Evolutionary conservation across 2,888 invertebrate genomes (phyloP).

Genomic region (Hofmannophila pseudospretella): DNA sequence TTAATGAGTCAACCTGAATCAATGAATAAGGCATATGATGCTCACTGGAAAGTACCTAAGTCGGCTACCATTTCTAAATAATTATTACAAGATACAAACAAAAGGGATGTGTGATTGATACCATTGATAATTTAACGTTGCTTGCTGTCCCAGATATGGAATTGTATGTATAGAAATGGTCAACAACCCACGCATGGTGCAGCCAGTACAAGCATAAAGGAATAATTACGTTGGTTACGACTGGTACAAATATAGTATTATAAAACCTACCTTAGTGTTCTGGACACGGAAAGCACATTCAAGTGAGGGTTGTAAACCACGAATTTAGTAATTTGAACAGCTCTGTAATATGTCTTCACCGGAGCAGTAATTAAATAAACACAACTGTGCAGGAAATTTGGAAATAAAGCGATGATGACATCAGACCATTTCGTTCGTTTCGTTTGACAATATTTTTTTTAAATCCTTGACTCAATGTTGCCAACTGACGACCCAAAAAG

Average conservation of each 20-base stretch:
- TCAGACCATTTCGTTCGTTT: conserved; percentile 30
- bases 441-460: not conserved
- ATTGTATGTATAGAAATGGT: conserved; percentile 28
- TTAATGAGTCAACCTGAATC: conserved; percentile 13
- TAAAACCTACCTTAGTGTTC: conserved; percentile 42
- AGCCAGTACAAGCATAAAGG: conserved; percentile 38
- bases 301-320: conserved; percentile 2
- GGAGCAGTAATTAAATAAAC: conserved; percentile 27
- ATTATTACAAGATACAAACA: too few species aligned
- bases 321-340: not conserved
- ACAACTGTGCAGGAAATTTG: conserved; percentile 13
- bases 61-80: too few species aligned
- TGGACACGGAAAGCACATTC: conserved; percentile 28
- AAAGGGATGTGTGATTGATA: too few species aligned
- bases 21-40: too few species aligned
- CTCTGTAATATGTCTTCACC: conserved; percentile 10
- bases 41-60: too few species aligned
- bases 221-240: conserved; percentile 28
- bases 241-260: conserved; percentile 17
- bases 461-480: too few species aligned
- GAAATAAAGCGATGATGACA: conserved; percentile 43
- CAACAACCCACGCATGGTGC: conserved; percentile 66
- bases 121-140: not conserved
- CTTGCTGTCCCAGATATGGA: conserved; percentile 4
- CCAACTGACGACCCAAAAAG: too few species aligned